Evolutionary conservation across 2,113 vertebrate species (phyloP).

Genomic region (Athene cunicularia): DNA sequence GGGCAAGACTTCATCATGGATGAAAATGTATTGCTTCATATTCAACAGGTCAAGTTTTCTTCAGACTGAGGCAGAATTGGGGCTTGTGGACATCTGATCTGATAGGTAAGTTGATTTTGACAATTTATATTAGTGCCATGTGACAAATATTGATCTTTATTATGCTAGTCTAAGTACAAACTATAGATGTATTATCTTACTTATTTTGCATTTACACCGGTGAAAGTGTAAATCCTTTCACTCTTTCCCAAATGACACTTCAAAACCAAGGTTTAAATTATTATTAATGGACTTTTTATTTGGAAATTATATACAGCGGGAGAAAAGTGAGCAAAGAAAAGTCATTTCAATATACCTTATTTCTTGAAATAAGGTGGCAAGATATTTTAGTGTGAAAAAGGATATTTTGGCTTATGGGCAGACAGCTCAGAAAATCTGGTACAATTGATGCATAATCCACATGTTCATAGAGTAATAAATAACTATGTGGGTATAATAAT

Average conservation of each 20-base stretch:
- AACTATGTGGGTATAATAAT: neutral
- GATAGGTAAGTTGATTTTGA: neutral
- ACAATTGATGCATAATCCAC: neutral
- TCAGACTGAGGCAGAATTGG: neutral
- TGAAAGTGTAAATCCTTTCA: neutral
- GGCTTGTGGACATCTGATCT: neutral
- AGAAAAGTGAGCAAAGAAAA: neutral
- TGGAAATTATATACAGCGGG: neutral
- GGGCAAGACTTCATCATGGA: neutral
- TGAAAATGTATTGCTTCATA: neutral
- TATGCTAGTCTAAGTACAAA: neutral
- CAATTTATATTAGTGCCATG: neutral
- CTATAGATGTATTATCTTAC: neutral
- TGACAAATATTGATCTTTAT: neutral
- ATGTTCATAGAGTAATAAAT: neutral
- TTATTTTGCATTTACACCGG: neutral
- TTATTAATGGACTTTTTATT: neutral
- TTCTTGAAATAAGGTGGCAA: neutral
- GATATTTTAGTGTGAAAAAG: neutral
- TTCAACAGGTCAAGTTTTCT: constrained; percentile 32
- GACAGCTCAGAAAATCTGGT: neutral
- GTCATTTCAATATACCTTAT: neutral
- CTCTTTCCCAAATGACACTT: neutral
- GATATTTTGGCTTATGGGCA: neutral
- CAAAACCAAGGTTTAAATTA: neutral